Evolutionary conservation across 2,888 invertebrate genomes (phyloP).

Genomic region (Capitulum mitella): DNA sequence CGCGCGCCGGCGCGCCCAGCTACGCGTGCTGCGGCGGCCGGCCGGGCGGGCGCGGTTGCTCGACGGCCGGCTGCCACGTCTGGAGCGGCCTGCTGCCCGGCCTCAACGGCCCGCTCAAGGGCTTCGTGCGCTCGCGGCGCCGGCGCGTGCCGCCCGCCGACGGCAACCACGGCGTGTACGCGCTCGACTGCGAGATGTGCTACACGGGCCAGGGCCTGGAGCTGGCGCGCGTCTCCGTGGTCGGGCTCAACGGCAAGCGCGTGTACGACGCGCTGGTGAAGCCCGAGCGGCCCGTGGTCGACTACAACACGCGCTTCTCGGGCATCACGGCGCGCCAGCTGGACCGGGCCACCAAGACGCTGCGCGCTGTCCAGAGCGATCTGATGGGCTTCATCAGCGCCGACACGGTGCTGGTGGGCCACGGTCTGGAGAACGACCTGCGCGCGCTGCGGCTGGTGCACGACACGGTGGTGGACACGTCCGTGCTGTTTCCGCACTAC

Average conservation of each 20-base stretch:
- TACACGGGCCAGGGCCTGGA: constrained; percentile 37
- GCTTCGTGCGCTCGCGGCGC: constrained; percentile 55
- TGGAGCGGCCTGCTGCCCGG: constrained; percentile 66
- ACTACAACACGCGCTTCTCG: constrained; percentile 43
- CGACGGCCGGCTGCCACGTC: constrained; percentile 59
- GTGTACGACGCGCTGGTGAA: constrained; percentile 37
- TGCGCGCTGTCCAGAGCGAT: constrained; percentile 37
- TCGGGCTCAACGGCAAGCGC: constrained; percentile 34
- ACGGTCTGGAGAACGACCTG: constrained; percentile 47
- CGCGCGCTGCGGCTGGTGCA: constrained; percentile 43
- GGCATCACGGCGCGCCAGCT: constrained; percentile 44
- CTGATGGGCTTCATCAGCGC: constrained; percentile 40
- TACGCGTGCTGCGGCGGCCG: constrained; percentile 23
- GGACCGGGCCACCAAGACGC: constrained; percentile 40
- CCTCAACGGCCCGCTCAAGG: constrained; percentile 63
- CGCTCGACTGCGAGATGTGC: constrained; percentile 38
- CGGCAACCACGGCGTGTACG: constrained; percentile 46
- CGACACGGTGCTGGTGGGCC: constrained; percentile 46
- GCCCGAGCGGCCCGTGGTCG: constrained; percentile 36
- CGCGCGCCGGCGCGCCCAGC: neutral
- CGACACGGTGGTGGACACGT: constrained; percentile 43
- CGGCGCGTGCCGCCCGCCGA: constrained; percentile 65
- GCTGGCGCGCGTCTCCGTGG: constrained; percentile 36
- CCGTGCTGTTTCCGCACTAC: constrained; percentile 46
- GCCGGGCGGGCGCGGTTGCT: constrained; percentile 53